phyloP scores from a whole-genome alignment of 2,797 vertebrate species.

The Jordanella pulchra region DNA sequence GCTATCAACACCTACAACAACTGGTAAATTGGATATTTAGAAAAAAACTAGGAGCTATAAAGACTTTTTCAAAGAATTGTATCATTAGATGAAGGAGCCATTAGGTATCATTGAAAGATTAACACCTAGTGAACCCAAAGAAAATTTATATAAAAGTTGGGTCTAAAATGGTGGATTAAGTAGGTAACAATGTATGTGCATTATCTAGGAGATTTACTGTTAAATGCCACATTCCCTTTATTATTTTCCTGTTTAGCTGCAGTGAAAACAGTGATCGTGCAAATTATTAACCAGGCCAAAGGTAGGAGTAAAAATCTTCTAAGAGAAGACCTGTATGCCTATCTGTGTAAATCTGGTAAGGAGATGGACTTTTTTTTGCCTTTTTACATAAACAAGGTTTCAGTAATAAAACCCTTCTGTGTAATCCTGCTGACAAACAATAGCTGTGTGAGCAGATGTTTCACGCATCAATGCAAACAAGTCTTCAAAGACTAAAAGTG shows the following conservation, averaged over 20 bases:
- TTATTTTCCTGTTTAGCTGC: neutral
- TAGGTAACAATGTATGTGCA: no score
- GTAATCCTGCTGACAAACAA: slow-evolving; percentile 5
- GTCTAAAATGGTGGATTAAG: no score
- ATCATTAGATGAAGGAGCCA: no score
- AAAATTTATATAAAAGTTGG: no score
- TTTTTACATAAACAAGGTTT: neutral
- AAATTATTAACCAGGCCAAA: neutral
- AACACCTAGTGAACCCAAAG: no score
- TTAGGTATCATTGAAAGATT: no score
- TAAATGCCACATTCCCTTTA: neutral
- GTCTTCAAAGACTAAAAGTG: neutral
- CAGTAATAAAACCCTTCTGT: neutral
- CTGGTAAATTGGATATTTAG: neutral
- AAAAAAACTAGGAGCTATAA: no score
- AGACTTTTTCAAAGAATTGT: no score
- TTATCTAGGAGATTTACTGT: neutral
- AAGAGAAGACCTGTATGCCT: neutral
- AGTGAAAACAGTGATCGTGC: neutral
- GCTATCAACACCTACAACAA: no score
- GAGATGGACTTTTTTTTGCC: neutral
- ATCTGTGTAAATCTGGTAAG: neutral
- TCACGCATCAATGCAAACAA: neutral
- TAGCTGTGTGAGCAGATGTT: slow-evolving; percentile 2
- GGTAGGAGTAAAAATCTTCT: neutral